A percentile compares a stretch with the other conserved stretches of the same genome.
These are phyloP conservation scores for Drosophila repletoides DNA, from an alignment of 1,140 invertebrate genomes.

Conservation along the genomic window DNA sequence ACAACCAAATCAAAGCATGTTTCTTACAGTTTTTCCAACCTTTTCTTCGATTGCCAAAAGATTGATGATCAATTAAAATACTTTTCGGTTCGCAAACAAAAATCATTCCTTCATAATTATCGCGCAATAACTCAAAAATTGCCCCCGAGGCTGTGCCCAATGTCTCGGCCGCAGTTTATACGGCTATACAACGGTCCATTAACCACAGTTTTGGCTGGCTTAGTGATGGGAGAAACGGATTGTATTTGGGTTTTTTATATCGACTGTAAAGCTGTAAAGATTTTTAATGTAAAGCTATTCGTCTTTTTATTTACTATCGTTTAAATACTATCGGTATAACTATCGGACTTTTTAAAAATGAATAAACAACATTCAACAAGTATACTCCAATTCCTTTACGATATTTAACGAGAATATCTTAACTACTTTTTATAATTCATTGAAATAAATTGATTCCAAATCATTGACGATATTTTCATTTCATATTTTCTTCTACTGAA, in stretches of 20 bases:
- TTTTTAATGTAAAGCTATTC: no score
- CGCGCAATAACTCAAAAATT: slow-evolving; percentile 66
- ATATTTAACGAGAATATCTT: no score
- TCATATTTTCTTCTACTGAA: neutral
- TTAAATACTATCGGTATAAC: no score
- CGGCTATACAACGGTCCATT: slow-evolving; percentile 15
- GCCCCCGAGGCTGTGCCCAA: slow-evolving; percentile 26
- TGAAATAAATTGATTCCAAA: no score
- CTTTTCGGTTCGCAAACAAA: slow-evolving; percentile 36
- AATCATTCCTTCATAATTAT: slow-evolving; percentile 64
- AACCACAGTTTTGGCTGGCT: neutral
- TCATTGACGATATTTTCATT: neutral
- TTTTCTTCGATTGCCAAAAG: slow-evolving; percentile 32
- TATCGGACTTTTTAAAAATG: no score
- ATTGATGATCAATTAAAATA: slow-evolving; percentile 77
- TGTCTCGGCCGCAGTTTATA: slow-evolving; percentile 2
- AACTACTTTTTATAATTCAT: no score
- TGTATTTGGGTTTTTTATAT: no score
- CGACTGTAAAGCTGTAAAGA: no score
- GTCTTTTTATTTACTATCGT: no score
- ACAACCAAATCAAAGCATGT: slow-evolving; percentile 14
- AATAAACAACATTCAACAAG: no score
- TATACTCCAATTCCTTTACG: no score
- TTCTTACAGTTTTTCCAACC: slow-evolving; percentile 26
- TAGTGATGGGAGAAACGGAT: slow-evolving; percentile 12